These are phyloP conservation scores for Brassicogethes aeneus DNA, from an alignment of 2,888 invertebrate genomes.

Conservation along the genomic window DNA sequence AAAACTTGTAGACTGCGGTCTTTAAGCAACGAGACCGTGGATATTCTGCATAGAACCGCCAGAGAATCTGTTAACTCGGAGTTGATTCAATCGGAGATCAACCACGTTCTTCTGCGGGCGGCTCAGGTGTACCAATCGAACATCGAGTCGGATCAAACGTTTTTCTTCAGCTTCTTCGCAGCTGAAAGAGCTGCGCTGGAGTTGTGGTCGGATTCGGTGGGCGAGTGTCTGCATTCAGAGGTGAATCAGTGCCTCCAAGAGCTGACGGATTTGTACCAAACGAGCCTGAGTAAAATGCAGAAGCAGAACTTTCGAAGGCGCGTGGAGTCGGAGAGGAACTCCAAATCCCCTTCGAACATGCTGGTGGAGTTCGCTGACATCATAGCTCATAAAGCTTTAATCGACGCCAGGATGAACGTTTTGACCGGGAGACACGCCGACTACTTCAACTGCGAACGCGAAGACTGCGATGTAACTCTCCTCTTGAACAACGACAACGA, in stretches of 20 bases:
- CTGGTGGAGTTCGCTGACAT: conserved; percentile 61
- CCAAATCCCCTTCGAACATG: conserved; percentile 41
- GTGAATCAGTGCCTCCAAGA: conserved; percentile 63
- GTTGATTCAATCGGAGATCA: conserved; percentile 68
- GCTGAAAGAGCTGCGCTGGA: conserved; percentile 63
- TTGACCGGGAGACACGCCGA: conserved; percentile 44
- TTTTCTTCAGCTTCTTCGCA: conserved; percentile 55
- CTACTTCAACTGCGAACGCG: conserved; percentile 6
- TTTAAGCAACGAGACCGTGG: conserved; percentile 57
- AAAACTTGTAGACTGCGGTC: conserved; percentile 41
- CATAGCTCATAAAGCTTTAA: conserved; percentile 63
- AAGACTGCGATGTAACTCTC: conserved; percentile 20
- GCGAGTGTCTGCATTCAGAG: conserved; percentile 60
- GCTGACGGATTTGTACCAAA: conserved; percentile 58
- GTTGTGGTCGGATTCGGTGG: conserved; percentile 66
- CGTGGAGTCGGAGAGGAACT: conserved; percentile 43
- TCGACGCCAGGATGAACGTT: conserved; percentile 67
- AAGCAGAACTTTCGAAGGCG: conserved; percentile 42
- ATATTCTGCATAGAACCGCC: conserved; percentile 68
- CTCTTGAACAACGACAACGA: conserved; percentile 33
- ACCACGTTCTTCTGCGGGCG: conserved; percentile 61
- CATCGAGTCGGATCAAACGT: conserved; percentile 42
- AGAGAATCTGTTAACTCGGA: conserved; percentile 67
- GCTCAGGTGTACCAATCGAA: conserved; percentile 59
- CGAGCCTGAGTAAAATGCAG: conserved; percentile 51